Evolutionary conservation across 2,888 invertebrate genomes (phyloP), one percentile per base, ranked within the genome.

Genomic region (Alentia gelatinosa): DNA sequence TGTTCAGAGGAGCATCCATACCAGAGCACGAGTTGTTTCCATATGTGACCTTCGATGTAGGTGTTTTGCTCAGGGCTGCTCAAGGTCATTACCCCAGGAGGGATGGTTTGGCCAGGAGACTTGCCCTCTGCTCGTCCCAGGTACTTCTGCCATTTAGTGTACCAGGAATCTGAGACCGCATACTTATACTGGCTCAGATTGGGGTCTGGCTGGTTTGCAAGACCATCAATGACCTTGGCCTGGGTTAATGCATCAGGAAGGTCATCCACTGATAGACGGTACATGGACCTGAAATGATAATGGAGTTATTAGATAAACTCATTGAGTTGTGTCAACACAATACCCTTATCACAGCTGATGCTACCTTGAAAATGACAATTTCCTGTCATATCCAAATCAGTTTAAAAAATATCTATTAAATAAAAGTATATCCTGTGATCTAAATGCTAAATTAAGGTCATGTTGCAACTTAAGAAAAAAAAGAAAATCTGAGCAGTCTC

Each of bases 21-120:
- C 94, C 94, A 94, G 35, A 91, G 30, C 0, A 93, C 89, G 37
- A 93, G 92, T 9, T 93, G 91, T 33, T 91, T 92, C 94, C 94
- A 94, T 50, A 93, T 91, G 35, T 93, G 91, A 89, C 94, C 94
- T 9, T 92, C 92, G 9, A 94, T 74, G 89, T 92, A 94, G 12
- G 84, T 91, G 89, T 94, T 94, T 9, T 91, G 88, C 0, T 84
- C 89, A 50, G 93, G 93, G 40, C 37, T 33, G 68, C 91, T 91
- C 91, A 92, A 92, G 90, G 30, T 74, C 19, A 91, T 37, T 12
- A 90, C 42, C 0, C 47, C 91, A 0, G 91, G 92, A 35, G 50
- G 86, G 3, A 26, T 19, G 68, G 47, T 39, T 33, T 74, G 42
- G 30, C 74, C 91, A 9, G 42, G n/a, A 19, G 23, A 19, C 9